Percentiles rank a stretch among this genome's conserved stretches.
phyloP scores from a whole-genome alignment of 2,888 invertebrate genomes.

The Tinea trinotella region DNA sequence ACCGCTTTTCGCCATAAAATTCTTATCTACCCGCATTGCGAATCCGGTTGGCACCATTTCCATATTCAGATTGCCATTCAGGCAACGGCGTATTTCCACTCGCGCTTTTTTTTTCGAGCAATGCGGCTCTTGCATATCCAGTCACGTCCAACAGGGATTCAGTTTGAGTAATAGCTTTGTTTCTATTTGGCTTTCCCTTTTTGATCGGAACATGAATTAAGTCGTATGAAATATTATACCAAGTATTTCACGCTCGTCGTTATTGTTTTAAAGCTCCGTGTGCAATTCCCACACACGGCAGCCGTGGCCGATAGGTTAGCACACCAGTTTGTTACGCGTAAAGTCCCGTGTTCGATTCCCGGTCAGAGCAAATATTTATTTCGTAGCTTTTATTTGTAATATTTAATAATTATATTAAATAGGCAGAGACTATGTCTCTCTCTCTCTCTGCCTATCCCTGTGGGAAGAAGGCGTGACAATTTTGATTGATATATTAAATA shows the following conservation, averaged over 20 bases:
- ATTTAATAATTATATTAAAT: too few relatives aligned
- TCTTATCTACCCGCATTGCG: slow-evolving; percentile 62
- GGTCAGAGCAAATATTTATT: too few relatives aligned
- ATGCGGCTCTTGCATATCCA: slow-evolving; percentile 24
- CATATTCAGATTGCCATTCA: slow-evolving; percentile 56
- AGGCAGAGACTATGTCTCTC: too few relatives aligned
- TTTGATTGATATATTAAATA: too few relatives aligned
- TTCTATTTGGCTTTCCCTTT: slow-evolving; percentile 29
- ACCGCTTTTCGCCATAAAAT: slow-evolving; percentile 48
- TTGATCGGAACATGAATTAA: slow-evolving; percentile 17
- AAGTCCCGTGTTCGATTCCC: too few relatives aligned
- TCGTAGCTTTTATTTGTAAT: too few relatives aligned
- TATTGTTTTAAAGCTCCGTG: background rate
- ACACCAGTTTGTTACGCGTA: too few relatives aligned
- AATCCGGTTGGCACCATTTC: slow-evolving; percentile 53
- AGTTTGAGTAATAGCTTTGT: slow-evolving; percentile 34
- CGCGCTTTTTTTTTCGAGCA: slow-evolving; percentile 9
- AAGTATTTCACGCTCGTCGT: background rate
- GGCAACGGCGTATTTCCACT: slow-evolving; percentile 23
- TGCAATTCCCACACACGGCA: background rate
- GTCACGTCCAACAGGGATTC: slow-evolving; percentile 34
- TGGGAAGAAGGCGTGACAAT: too few relatives aligned
- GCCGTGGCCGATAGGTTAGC: too few relatives aligned
- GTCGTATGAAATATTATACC: background rate
- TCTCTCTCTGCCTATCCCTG: too few relatives aligned